A percentile compares a stretch with the other conserved stretches of the same genome.
Evolutionary conservation across 2,113 vertebrate genomes (phyloP).

Genomic region (Butorides virescens): DNA sequence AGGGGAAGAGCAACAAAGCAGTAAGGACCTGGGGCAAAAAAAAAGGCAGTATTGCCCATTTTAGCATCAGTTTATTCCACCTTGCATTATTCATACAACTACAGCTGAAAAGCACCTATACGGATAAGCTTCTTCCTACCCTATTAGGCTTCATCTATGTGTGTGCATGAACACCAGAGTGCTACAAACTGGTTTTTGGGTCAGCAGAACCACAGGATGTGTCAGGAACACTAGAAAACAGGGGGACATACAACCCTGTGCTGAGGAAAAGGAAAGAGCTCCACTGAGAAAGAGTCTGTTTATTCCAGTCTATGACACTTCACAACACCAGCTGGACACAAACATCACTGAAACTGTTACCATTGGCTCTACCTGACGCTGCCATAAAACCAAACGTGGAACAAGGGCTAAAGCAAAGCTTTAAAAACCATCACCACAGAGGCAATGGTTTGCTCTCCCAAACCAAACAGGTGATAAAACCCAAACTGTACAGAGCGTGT

Average conservation of each 20-base stretch:
- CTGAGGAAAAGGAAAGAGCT: neutral
- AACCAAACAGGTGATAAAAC: accelerated
- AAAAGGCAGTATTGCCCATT: neutral
- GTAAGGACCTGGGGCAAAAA: neutral
- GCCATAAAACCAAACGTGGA: accelerated
- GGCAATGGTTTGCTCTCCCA: neutral
- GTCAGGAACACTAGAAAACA: neutral
- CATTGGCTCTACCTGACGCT: accelerated
- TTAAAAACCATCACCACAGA: neutral
- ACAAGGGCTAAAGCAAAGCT: neutral
- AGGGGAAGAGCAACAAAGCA: neutral
- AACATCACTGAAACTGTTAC: neutral
- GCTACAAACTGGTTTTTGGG: accelerated
- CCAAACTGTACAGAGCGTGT: accelerated
- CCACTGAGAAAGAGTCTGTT: neutral
- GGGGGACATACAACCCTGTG: neutral
- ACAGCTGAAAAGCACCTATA: neutral
- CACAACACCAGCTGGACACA: accelerated
- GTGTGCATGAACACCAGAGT: neutral
- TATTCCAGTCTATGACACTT: neutral
- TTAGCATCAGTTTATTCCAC: neutral
- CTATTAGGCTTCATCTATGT: accelerated
- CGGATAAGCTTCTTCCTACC: neutral
- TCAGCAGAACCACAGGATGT: accelerated
- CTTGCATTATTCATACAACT: neutral